Percentiles rank a stretch among this genome's conserved stretches.
Conservation (phyloP, 2,888 invertebrate species). For the Pseudeuparius sepicola region DNA sequence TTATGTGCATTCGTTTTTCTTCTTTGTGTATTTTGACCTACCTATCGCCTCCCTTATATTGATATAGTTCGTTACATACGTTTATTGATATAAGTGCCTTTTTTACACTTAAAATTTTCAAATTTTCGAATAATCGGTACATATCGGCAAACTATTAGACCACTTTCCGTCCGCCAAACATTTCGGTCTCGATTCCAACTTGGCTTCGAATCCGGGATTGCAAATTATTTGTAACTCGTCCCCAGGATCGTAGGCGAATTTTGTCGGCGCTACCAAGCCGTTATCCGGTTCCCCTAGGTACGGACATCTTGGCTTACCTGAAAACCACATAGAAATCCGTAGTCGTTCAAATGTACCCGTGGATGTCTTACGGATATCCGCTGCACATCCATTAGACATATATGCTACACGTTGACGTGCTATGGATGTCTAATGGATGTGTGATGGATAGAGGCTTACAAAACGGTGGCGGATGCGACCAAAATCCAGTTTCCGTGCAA, state of each 20-base stretch:
- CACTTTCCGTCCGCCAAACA: slow-evolving; percentile 58
- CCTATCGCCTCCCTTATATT: no score
- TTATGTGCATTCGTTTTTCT: no score
- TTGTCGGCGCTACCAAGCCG: slow-evolving; percentile 58
- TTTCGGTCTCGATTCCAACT: slow-evolving; percentile 42
- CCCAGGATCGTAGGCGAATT: slow-evolving; percentile 65
- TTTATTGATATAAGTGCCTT: no score
- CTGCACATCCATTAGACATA: no score
- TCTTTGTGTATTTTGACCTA: no score
- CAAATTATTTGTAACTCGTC: slow-evolving; percentile 61
- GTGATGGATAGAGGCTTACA: slow-evolving; percentile 45
- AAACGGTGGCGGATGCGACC: slow-evolving; percentile 79
- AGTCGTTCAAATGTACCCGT: no score
- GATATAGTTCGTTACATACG: no score
- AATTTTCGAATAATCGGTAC: slow-evolving; percentile 48
- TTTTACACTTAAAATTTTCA: slow-evolving; percentile 24
- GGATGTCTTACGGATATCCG: no score
- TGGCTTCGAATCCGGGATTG: slow-evolving; percentile 51
- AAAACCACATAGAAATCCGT: slow-evolving; percentile 21
- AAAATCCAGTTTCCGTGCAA: slow-evolving; percentile 79
- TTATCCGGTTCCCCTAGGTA: slow-evolving; percentile 64
- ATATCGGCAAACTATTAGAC: slow-evolving; percentile 57
- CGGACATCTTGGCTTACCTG: slow-evolving; percentile 63
- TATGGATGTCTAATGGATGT: background rate
- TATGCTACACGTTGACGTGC: background rate